Percentiles rank a stretch among this genome's conserved stretches.
Evolutionary conservation across 2,113 vertebrate genomes (phyloP).

Genomic region (Ailuropoda melanoleuca): DNA sequence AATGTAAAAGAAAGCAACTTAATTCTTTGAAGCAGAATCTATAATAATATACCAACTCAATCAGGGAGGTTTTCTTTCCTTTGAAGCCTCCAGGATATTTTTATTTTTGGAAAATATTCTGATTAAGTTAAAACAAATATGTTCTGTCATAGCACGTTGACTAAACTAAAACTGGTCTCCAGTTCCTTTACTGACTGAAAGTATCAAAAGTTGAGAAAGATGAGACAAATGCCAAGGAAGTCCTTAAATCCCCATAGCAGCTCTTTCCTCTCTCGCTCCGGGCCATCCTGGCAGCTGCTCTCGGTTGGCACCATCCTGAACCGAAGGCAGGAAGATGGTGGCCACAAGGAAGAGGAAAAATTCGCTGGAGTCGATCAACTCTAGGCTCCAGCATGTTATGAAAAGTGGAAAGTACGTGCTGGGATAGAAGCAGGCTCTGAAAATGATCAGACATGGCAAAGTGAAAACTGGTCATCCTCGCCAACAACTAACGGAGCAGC

Average conservation of each 20-base stretch:
- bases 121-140: constrained; percentile 11
- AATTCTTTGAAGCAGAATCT: constrained; percentile 1
- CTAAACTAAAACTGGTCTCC: background rate
- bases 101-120: constrained; percentile 25
- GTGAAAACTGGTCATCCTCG: background rate
- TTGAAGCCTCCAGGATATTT: background rate
- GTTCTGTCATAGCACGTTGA: background rate
- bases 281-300: background rate
- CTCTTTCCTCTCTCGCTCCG: background rate
- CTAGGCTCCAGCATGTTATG: background rate
- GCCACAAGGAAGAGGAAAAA: background rate
- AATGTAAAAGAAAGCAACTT: constrained; percentile 21
- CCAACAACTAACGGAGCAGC: background rate
- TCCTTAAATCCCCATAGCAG: background rate
- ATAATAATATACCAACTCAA: background rate
- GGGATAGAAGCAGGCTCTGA: background rate
- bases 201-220: background rate
- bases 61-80: background rate
- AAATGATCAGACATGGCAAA: background rate
- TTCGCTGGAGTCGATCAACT: background rate
- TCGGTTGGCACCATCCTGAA: background rate
- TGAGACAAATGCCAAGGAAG: background rate
- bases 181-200: background rate
- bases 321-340: background rate
- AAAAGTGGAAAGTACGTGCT: background rate